Percentiles rank a stretch among this genome's conserved stretches.
These are phyloP conservation scores for Pollachius pollachius DNA, from an alignment of 2,113 vertebrate species.

Conservation along the genomic window DNA sequence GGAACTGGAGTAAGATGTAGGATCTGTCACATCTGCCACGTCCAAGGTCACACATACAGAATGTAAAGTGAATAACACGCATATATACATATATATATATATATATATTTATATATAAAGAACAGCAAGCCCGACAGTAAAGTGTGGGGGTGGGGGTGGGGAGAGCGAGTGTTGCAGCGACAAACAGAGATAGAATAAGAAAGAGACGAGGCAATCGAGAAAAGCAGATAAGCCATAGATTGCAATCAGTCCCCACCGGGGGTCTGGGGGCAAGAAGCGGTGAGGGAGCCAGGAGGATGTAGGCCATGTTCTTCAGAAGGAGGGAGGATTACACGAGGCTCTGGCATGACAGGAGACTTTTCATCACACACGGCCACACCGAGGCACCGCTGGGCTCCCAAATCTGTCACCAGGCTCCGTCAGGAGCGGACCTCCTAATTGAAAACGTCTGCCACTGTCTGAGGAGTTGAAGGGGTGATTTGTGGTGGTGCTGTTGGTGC, in stretches of 20 bases:
- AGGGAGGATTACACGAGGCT: conserved; percentile 57
- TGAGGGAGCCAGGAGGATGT: conserved; percentile 43
- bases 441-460: conserved; percentile 67
- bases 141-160: too few species aligned
- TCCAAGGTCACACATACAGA: too few species aligned
- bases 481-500: background rate
- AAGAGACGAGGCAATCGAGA: conserved; percentile 11
- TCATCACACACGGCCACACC: conserved; percentile 54
- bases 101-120: too few species aligned
- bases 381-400: conserved; percentile 52
- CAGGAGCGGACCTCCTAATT: conserved; percentile 64
- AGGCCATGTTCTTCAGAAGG: conserved; percentile 47
- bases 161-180: too few species aligned
- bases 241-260: conserved; percentile 30
- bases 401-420: conserved; percentile 68
- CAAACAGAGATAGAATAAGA: background rate
- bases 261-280: conserved; percentile 33
- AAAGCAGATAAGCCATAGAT: conserved; percentile 20
- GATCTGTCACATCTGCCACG: too few species aligned
- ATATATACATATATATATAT: too few species aligned
- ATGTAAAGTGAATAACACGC: too few species aligned
- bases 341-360: conserved; percentile 61
- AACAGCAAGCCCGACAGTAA: too few species aligned
- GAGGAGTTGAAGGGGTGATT: conserved; percentile 26
- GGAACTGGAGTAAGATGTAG: too few species aligned